Percentiles rank a stretch among this genome's conserved stretches.
Conservation (phyloP, 1,140 invertebrate species). For the Formica exsecta region DNA sequence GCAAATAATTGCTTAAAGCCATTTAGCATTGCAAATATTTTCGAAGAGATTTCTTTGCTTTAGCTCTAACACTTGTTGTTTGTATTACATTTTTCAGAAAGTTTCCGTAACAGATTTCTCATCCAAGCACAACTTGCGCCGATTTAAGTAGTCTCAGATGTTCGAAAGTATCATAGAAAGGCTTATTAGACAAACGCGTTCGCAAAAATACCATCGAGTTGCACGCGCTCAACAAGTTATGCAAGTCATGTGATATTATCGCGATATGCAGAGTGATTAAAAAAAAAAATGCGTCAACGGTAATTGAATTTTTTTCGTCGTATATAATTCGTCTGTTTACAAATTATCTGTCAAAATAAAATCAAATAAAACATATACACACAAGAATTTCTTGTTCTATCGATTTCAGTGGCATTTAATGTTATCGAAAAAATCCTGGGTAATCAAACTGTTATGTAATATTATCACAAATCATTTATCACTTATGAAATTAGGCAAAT, state of each 20-base stretch:
- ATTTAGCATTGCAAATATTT: neutral
- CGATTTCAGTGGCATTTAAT: neutral
- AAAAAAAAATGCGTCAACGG: neutral
- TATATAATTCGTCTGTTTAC: neutral
- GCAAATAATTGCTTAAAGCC: neutral
- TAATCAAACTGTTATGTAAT: neutral
- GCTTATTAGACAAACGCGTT: neutral
- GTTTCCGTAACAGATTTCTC: neutral
- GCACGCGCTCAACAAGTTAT: neutral
- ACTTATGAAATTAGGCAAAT: neutral
- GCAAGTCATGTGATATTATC: neutral
- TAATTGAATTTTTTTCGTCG: neutral
- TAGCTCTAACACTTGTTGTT: too few species aligned
- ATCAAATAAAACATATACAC: neutral
- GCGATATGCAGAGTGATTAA: neutral
- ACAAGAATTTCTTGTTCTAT: neutral
- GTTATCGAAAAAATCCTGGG: neutral
- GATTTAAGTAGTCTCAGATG: neutral
- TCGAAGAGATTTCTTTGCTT: neutral
- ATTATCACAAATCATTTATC: neutral
- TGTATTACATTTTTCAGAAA: neutral
- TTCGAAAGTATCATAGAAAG: neutral
- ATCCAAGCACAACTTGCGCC: neutral
- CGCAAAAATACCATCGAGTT: neutral
- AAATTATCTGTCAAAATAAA: neutral